Base-by-base conservation (phyloP, 2,888 invertebrate species). In the Leptinotarsa peninsularis region DNA sequence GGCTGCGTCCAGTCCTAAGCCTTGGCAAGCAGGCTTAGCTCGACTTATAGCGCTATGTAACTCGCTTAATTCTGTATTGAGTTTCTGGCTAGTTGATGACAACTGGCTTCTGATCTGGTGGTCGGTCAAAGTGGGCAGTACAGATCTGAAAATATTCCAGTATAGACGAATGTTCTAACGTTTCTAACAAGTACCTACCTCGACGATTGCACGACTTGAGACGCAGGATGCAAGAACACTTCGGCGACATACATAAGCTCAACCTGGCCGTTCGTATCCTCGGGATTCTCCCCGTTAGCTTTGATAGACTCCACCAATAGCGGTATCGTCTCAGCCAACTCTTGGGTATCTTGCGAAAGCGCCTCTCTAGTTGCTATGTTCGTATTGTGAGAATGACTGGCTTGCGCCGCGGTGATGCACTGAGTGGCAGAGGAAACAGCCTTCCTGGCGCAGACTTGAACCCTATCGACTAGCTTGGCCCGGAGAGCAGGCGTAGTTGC, bases 361-460 rank as follows among this genome's bases (percentile, higher is more conserved):
- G 94, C 93, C 84, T 95, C 94, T 88, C 96, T 91, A 43, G 92
- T 91, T 4, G 89, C 86, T 14, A 88, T 89, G 85, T 95, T 95
- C 69, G 91, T 90, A 86, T 94, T 96, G 87, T 95, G 92, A 33
- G 92, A 91, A 2, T 92, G 92, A 0, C 95, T 96, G 81, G 94
- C 94, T 81, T 96, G 95, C 0, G 97, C 94, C 0, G 98, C 95
- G 0, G 96, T 94, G 80, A 98, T 94, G 82, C 97, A 94, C 86
- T 98, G 98, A 0, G 96, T 97, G 0, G 97, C 96, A 73, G 95
- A 94, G 0, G 96, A 93, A 0, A 96, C 95, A 0, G 96, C 96
- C 82, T 95, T 94, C 79, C 94, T 94, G 0, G 97, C 96, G 79
- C 95, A 95, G 84, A 92, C 91, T 86, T 91, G 91, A 1, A 92